phyloP scores from a whole-genome alignment of 2,113 vertebrate species.

The Sebastes fasciatus region DNA sequence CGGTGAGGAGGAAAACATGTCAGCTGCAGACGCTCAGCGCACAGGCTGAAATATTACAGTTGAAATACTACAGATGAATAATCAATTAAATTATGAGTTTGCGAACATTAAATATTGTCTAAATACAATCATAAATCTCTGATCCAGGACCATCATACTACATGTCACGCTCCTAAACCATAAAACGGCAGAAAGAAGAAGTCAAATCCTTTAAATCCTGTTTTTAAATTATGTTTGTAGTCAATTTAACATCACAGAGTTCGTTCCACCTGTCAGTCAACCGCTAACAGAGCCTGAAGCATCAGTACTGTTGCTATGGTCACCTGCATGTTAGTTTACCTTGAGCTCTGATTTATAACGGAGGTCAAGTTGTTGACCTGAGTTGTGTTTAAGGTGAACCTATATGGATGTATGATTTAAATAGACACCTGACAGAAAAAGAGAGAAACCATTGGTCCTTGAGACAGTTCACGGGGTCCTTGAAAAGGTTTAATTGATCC shows the following conservation, averaged over 20 bases:
- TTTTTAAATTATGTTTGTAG: not conserved
- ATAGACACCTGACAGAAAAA: not conserved
- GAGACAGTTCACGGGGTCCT: not conserved
- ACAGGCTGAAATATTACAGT: not conserved
- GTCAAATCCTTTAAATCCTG: too few relatives aligned
- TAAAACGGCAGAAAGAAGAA: not conserved
- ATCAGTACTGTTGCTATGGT: slow-evolving; percentile 44
- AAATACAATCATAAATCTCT: not conserved
- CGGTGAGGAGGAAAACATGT: not conserved
- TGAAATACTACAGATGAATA: not conserved
- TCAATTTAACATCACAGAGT: not conserved
- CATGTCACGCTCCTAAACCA: not conserved
- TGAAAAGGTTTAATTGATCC: not conserved
- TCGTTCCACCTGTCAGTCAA: not conserved
- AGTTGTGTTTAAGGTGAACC: not conserved
- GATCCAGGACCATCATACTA: not conserved
- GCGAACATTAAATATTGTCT: not conserved
- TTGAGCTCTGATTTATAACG: not conserved
- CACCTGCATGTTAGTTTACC: slow-evolving; percentile 26
- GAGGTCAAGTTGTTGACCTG: not conserved
- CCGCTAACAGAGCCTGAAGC: slow-evolving; percentile 18
- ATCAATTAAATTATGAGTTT: not conserved
- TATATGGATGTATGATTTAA: not conserved
- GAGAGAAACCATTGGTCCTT: not conserved
- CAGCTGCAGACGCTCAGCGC: slow-evolving; percentile 3